Base-by-base conservation (phyloP, 2,888 invertebrate genomes). In the Zhuqinia jingwanae region DNA sequence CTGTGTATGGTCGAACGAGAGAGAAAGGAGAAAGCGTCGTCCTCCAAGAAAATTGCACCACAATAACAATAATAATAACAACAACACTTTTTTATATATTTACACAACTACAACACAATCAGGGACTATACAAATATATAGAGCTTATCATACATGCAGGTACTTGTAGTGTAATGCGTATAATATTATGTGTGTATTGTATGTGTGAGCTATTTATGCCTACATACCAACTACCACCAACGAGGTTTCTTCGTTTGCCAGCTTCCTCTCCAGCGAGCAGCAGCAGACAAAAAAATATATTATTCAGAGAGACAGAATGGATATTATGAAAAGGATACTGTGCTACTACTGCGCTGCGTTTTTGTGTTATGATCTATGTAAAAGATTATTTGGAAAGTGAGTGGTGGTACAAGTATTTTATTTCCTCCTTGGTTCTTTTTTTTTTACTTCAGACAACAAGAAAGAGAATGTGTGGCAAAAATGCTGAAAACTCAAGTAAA, bases 301-400 rank as follows among this genome's bases (percentile, higher is more conserved):
- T n/a, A 50, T 50, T 53, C 17, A 47, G 17, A 73, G n/a, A 70
- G 30, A 27, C 11, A n/a, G 17, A 65, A 58, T 50, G 42, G n/a
- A 53, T 30, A n/a, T n/a, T n/a, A 47, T 42, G 22, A 47, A 50
- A 82, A 75, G 50, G 75, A 63, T 60, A 75, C 82, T 75, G 36
- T 36, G n/a, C n/a, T n/a, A n/a, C n/a, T n/a, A n/a, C n/a, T n/a
- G n/a, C n/a, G n/a, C n/a, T n/a, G n/a, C n/a, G n/a, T n/a, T n/a
- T n/a, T n/a, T n/a, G n/a, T n/a, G n/a, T n/a, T n/a, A n/a, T n/a
- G 82, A 82, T 82, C 82, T 75, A 36, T 63, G 47, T 17, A 47
- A 75, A 63, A 75, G 82, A 82, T 82, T 75, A 75, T 53, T 65
- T 65, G 53, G 56, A 76, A 65, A 27, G 36, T 13, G 22, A 77